These are phyloP conservation scores for Phymatocera aterrima DNA, from an alignment of 2,888 invertebrate species.

Conservation along the genomic window DNA sequence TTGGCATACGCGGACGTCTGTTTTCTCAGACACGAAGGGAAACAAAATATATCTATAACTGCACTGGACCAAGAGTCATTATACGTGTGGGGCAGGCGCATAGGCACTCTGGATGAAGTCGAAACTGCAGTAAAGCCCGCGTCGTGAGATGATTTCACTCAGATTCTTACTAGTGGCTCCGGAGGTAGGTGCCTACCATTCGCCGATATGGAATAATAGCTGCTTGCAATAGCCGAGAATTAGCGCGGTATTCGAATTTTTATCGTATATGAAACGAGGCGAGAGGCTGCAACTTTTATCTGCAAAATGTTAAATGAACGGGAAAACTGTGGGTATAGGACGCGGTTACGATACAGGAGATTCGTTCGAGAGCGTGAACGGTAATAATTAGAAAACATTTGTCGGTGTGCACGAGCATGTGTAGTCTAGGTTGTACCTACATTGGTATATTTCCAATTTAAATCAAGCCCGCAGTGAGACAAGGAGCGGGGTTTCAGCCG, in stretches of 20 bases:
- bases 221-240: background rate
- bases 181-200: background rate
- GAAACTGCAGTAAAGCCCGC: background rate
- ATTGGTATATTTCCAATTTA: conserved; percentile 65
- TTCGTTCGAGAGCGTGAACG: conserved; percentile 45
- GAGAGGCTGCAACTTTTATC: no score
- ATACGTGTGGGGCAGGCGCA: no score
- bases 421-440: background rate
- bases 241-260: conserved; percentile 25
- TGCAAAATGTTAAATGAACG: no score
- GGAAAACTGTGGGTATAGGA: background rate
- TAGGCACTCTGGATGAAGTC: background rate
- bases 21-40: conserved; percentile 32
- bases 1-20: conserved; percentile 28
- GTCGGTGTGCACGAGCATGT: conserved; percentile 35
- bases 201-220: background rate
- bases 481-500: conserved; percentile 48
- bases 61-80: conserved; percentile 11
- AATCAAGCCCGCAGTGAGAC: conserved; percentile 59
- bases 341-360: conserved; percentile 1
- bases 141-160: background rate
- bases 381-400: conserved; percentile 64
- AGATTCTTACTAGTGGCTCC: background rate
- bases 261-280: conserved; percentile 16
- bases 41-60: no score